Conservation (phyloP, 1,140 invertebrate genomes). For the Pseudomyrmex sp. region DNA sequence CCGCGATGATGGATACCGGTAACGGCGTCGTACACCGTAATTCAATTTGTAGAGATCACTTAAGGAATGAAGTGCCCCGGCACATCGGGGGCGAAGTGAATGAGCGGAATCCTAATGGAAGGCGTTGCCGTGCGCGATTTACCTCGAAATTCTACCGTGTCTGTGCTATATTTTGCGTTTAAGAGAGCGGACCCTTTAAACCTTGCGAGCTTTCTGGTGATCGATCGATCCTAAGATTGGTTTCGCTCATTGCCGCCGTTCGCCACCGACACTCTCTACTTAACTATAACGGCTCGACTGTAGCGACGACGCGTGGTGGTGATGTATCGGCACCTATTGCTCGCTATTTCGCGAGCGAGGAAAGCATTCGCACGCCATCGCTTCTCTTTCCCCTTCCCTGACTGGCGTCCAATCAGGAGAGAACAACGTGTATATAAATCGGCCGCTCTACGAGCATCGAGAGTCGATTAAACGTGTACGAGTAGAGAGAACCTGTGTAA, state of each 20-base stretch:
- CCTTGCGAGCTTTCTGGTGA: neutral
- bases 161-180: neutral
- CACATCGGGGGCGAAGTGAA: constrained; percentile 5
- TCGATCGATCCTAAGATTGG: constrained; percentile 31
- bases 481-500: neutral
- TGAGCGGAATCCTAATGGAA: constrained; percentile 30
- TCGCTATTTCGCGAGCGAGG: constrained; percentile 15
- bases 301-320: neutral
- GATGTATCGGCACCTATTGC: constrained; percentile 50
- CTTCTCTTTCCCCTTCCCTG: constrained; percentile 5
- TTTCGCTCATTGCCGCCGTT: neutral
- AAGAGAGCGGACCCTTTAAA: constrained; percentile 23
- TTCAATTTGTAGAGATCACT: constrained; percentile 53
- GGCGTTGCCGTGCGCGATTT: constrained; percentile 8
- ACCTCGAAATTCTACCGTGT: constrained; percentile 21
- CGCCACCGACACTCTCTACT: neutral
- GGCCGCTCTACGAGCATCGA: neutral
- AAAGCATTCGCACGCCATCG: constrained; percentile 39
- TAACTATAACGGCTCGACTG: neutral
- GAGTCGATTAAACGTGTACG: constrained; percentile 23
- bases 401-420: constrained; percentile 37
- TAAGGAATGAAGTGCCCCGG: constrained; percentile 24
- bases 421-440: constrained; percentile 10
- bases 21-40: constrained; percentile 34
- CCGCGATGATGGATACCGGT: constrained; percentile 10